These are phyloP conservation scores for Pheosia tremula DNA, from an alignment of 2,888 invertebrate genomes.

Conservation along the genomic window DNA sequence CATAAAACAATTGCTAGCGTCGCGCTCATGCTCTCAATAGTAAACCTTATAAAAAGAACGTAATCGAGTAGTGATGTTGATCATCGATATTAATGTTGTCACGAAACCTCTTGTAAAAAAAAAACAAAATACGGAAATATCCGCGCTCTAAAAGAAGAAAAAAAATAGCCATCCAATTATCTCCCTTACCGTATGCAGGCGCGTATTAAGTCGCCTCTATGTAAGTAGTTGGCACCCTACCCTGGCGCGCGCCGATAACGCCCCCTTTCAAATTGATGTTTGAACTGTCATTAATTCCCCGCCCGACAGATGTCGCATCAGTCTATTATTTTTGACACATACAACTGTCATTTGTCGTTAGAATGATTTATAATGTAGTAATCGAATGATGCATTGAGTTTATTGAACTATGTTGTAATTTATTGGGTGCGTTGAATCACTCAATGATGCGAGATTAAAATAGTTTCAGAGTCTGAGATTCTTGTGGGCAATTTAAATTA, in stretches of 20 bases:
- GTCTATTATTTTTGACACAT: slow-evolving; percentile 81
- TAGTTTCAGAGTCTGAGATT: too few relatives aligned
- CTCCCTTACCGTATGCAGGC: slow-evolving; percentile 51
- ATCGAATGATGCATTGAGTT: slow-evolving; percentile 58
- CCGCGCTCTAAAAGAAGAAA: slow-evolving; percentile 18
- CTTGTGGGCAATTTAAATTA: background rate
- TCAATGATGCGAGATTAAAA: background rate
- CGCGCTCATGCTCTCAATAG: too few relatives aligned
- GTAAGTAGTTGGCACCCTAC: slow-evolving; percentile 63
- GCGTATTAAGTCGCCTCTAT: slow-evolving; percentile 32
- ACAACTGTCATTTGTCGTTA: slow-evolving; percentile 73
- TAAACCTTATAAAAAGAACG: too few relatives aligned
- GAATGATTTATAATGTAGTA: slow-evolving; percentile 63
- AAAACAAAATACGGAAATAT: slow-evolving; percentile 7
- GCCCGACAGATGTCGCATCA: slow-evolving; percentile 75
- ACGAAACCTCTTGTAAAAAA: background rate
- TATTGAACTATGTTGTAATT: slow-evolving; percentile 42
- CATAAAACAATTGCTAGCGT: too few relatives aligned
- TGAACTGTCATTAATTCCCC: slow-evolving; percentile 80
- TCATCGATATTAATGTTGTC: too few relatives aligned
- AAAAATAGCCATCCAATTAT: slow-evolving; percentile 57
- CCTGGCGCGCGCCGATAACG: slow-evolving; percentile 71
- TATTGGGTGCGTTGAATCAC: slow-evolving; percentile 18
- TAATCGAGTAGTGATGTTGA: too few relatives aligned
- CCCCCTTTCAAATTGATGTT: slow-evolving; percentile 75